Evolutionary conservation across 1,140 invertebrate genomes (phyloP).

Genomic region (fruit fly (Drosophila melanogaster)): DNA sequence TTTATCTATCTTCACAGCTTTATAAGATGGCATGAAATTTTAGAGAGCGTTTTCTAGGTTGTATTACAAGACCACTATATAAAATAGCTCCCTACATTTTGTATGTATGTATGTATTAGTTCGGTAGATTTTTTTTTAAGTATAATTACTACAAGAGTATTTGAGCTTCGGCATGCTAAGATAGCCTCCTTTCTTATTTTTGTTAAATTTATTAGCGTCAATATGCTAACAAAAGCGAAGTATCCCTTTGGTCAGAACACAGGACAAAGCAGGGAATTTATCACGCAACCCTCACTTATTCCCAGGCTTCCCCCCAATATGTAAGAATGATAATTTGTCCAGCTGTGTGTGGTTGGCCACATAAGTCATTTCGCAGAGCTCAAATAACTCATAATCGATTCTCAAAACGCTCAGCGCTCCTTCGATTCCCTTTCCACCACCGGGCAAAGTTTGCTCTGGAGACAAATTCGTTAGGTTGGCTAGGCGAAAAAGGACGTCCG

Average conservation of each 20-base stretch:
- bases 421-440: not conserved
- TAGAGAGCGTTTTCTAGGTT: too few relatives aligned
- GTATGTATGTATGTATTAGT: too few relatives aligned
- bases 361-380: constrained; percentile 82
- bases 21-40: too few relatives aligned
- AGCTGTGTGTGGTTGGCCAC: constrained; percentile 48
- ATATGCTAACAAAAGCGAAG: constrained; percentile 46
- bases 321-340: constrained; percentile 64
- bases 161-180: too few relatives aligned
- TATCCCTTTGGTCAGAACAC: constrained; percentile 17
- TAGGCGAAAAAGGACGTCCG: constrained; percentile 37
- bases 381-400: constrained; percentile 84
- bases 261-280: constrained; percentile 41
- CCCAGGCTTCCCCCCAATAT: constrained; percentile 1
- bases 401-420: constrained; percentile 34
- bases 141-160: too few relatives aligned
- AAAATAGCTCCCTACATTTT: too few relatives aligned
- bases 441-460: constrained; percentile 36
- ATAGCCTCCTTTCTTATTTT: not conserved
- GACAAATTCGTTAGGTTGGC: constrained; percentile 59
- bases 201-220: constrained; percentile 71
- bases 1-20: too few relatives aligned
- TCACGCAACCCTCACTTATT: constrained; percentile 29
- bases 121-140: too few relatives aligned
- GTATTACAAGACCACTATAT: too few relatives aligned